Base-by-base conservation (phyloP, 2,797 vertebrate species). In the Melopsittacus undulatus region DNA sequence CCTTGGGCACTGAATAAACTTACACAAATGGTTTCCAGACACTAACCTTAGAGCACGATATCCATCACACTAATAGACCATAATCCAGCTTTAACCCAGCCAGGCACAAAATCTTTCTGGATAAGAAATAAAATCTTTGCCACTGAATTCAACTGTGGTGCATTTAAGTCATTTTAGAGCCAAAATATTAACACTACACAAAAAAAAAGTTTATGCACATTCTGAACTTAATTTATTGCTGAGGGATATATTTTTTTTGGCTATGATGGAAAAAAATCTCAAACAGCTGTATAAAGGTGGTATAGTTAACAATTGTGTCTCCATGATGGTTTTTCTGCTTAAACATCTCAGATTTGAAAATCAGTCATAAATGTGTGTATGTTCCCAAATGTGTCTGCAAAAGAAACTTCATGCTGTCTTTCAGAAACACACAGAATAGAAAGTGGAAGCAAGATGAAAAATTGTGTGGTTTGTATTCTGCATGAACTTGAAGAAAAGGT, bases 61-160 rank as follows among this genome's bases (percentile, higher is more conserved):
- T 94, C 80, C 59, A 91, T 95, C 95, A 96, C 48, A 79, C 40
- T 94, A 94, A 95, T 70, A 77, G 89, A 70, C 40, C 1, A 2
- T 91, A 91, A 94, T 27, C 75, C 26, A 52, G 59, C 30, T 81
- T 93, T 91, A 94, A 92, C 30, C 45, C 13, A 69, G 43, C 5
- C 43, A 78, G 46, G 42, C 26, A 86, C 30, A 88, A 76, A 91
- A 51, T 43, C 54, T 81, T 83, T 76, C 27, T 42, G 46, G 54
- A 57, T 48, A 80, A 56, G 61, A 45, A 73, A 80, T 63, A 89
- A 83, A 83, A 54, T 51, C 22, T 51, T 59, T 38, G 40, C 13
- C 12, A 83, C 29, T 90, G 83, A 70, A 78, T 59, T 56, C 83
- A 67, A 36, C 29, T 27, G 13, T 7, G 16, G 6, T 51, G 11